These are phyloP conservation scores for Centroberyx gerrardi DNA, from an alignment of 2,797 vertebrate genomes.

Conservation along the genomic window DNA sequence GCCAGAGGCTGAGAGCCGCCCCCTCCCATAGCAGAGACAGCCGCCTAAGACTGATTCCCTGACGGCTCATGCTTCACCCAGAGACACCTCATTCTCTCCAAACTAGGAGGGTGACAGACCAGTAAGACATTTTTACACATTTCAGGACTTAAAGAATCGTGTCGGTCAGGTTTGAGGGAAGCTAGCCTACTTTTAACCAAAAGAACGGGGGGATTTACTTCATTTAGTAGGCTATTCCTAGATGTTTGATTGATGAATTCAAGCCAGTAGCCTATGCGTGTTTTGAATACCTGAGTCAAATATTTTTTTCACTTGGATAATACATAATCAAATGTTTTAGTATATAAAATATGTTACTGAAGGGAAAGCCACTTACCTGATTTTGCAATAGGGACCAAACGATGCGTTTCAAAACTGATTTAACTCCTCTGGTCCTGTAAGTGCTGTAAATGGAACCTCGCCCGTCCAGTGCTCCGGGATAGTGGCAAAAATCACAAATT, in stretches of 20 bases:
- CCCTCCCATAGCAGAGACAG: constrained; percentile 94
- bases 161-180: too few relatives aligned
- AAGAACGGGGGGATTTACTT: too few relatives aligned
- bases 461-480: constrained; percentile 3
- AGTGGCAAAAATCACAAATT: constrained; percentile 1
- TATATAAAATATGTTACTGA: neutral
- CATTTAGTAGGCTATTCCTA: too few relatives aligned
- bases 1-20: constrained; percentile 91
- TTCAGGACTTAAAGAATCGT: neutral
- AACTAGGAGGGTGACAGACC: constrained; percentile 66
- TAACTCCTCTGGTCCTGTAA: constrained; percentile 41
- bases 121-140: constrained; percentile 8
- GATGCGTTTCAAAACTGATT: constrained; percentile 40
- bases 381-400: constrained; percentile 45
- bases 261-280: too few relatives aligned
- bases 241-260: too few relatives aligned
- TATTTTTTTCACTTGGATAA: neutral
- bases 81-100: constrained; percentile 92
- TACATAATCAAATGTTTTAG: neutral
- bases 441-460: constrained; percentile 22
- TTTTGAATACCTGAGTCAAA: neutral
- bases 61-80: constrained; percentile 96
- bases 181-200: too few relatives aligned
- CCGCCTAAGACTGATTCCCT: constrained; percentile 94
- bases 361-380: constrained; percentile 61